These are phyloP conservation scores for Poeciliopsis prolifica DNA, from an alignment of 2,113 vertebrate genomes.

Conservation along the genomic window DNA sequence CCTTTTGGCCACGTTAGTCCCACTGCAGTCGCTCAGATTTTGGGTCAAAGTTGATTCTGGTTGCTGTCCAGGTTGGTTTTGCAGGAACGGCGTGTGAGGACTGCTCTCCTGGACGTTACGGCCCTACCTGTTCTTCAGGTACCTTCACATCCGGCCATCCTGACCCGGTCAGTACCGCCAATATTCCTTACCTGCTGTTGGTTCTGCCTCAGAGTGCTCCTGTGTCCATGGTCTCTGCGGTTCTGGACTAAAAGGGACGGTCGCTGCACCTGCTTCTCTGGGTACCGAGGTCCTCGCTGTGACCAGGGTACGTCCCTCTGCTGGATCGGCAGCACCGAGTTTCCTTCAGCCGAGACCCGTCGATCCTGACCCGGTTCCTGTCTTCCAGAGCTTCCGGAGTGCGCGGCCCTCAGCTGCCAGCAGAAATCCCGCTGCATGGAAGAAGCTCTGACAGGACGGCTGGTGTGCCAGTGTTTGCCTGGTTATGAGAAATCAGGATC, in stretches of 20 bases:
- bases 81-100: slow-evolving; percentile 90
- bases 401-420: slow-evolving; percentile 80
- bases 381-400: slow-evolving; percentile 78
- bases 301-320: slow-evolving; percentile 81
- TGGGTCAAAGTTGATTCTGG: neutral
- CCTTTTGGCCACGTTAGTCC: neutral
- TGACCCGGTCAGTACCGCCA: neutral
- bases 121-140: slow-evolving; percentile 85
- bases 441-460: slow-evolving; percentile 62
- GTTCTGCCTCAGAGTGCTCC: slow-evolving; percentile 79
- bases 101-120: slow-evolving; percentile 84
- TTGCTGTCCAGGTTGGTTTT: slow-evolving; percentile 80
- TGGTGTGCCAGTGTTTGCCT: slow-evolving; percentile 85
- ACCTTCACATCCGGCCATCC: neutral
- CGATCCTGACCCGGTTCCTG: neutral
- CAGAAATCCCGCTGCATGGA: slow-evolving; percentile 84
- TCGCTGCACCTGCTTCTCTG: slow-evolving; percentile 86
- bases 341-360: neutral
- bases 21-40: neutral
- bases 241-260: slow-evolving; percentile 83
- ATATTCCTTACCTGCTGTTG: neutral
- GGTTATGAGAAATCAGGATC: slow-evolving; percentile 69
- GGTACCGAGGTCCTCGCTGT: slow-evolving; percentile 85
- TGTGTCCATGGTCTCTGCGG: slow-evolving; percentile 89
- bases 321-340: neutral